These are phyloP conservation scores for Pelochelys cantorii DNA, from an alignment of 2,797 vertebrate species.

Conservation along the genomic window DNA sequence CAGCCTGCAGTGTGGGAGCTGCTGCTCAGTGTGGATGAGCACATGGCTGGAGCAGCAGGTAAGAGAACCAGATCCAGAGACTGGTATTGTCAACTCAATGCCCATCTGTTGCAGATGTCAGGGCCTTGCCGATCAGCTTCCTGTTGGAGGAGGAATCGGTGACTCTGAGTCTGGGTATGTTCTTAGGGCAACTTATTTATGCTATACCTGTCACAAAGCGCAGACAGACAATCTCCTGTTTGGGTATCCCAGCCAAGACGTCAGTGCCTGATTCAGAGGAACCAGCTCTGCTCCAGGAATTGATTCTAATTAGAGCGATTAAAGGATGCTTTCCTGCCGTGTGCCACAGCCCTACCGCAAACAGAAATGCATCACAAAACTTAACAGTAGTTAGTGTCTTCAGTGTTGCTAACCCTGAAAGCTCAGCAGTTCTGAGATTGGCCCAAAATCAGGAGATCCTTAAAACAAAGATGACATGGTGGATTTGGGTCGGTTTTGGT, in stretches of 20 bases:
- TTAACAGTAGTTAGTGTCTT: background rate
- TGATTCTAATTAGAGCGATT: background rate
- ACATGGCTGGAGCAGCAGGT: conserved; percentile 99
- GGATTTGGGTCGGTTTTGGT: background rate
- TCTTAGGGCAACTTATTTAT: background rate
- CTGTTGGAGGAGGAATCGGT: background rate
- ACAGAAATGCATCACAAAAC: background rate
- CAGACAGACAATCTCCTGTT: background rate
- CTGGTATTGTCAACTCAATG: background rate
- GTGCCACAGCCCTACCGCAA: background rate
- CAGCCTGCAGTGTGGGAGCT: conserved; percentile 98
- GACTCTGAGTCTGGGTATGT: background rate
- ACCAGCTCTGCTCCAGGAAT: background rate
- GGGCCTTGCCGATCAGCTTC: background rate
- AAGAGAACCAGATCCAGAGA: background rate
- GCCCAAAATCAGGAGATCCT: background rate
- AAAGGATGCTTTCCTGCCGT: background rate
- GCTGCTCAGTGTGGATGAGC: conserved; percentile 95
- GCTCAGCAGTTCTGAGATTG: background rate
- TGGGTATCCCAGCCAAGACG: background rate
- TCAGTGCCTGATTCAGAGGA: background rate
- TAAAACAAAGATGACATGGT: too few species aligned
- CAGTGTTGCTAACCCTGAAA: background rate
- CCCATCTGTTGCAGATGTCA: background rate
- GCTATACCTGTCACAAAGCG: background rate